Evolutionary conservation across 2,797 vertebrate species (phyloP), one percentile per base, ranked within the genome.

Genomic region (Setipinna tenuifilis): DNA sequence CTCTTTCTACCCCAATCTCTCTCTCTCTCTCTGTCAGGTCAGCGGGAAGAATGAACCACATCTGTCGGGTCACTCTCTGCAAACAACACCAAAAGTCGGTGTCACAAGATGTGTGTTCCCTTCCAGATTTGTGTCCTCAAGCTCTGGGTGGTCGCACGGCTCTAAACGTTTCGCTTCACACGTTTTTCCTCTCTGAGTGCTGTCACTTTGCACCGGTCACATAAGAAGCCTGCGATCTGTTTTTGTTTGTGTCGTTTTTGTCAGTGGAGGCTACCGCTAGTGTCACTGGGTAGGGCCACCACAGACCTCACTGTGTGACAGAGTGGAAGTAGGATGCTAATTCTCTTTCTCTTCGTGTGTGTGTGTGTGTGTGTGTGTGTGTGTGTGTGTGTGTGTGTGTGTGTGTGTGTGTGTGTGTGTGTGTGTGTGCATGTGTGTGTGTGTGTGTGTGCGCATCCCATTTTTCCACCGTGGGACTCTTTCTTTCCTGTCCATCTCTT

Each of bases 51-150:
- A 44, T 78, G 71, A 78, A 44, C 71, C 71, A 78, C 71, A 78
- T 78, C 71, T 78, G 71, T 78, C 31, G 71, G 71, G 71, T 44
- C 71, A 78, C 71, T 44, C 71, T 78, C 16, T 78, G 71, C 71
- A 78, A 78, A 78, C 71, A 78, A 78, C 71, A 78, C 35, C 71
- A 44, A 78, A 78, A 78, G 35, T 78, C 31, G 16, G 71, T 78
- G 71, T 78, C 71, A 78, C 71, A 78, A 78, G 71, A 44, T 78
- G 71, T 78, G 65, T 78, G 35, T 41, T 41, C 6, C 71, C 71
- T 44, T 31, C 21, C 71, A 41, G 71, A 78, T 78, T 78, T 78
- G 31, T 44, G 71, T 78, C 71, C 16, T 78, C 35, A 41, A 78
- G 71, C 71, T 21, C 71, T 78, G 71, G 71, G 71, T 78, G 71